These are phyloP conservation scores for Cettia cetti DNA, from an alignment of 2,113 vertebrate genomes.

Conservation along the genomic window DNA sequence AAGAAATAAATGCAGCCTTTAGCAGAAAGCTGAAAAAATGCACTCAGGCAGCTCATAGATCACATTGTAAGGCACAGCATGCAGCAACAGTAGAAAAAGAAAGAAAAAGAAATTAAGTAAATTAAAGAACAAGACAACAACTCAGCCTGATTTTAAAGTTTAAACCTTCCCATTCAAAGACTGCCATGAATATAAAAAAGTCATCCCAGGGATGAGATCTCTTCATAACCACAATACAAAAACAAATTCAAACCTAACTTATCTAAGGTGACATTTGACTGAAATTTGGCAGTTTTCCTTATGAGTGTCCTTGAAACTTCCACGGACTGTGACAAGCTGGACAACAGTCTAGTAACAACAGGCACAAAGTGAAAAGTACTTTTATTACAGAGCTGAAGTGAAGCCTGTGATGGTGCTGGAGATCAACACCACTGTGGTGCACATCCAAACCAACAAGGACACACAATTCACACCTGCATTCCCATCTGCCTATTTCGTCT, in stretches of 20 bases:
- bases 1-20: not conserved
- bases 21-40: not conserved
- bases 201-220: not conserved
- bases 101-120: not conserved
- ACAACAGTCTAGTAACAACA: not conserved
- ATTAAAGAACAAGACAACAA: not conserved
- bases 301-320: not conserved
- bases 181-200: not conserved
- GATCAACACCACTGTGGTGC: not conserved
- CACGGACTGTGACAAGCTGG: not conserved
- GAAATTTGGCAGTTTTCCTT: not conserved
- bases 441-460: not conserved
- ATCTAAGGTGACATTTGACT: not conserved
- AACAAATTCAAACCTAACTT: not conserved
- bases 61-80: not conserved
- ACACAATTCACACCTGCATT: not conserved
- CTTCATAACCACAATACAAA: not conserved
- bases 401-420: rapidly evolving
- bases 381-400: not conserved
- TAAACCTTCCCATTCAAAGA: not conserved
- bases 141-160: not conserved
- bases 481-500: not conserved
- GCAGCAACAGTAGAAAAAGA: not conserved
- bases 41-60: not conserved
- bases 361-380: not conserved